Conservation (phyloP, 2,797 vertebrate genomes). For the Acrocephalus scirpaceus region DNA sequence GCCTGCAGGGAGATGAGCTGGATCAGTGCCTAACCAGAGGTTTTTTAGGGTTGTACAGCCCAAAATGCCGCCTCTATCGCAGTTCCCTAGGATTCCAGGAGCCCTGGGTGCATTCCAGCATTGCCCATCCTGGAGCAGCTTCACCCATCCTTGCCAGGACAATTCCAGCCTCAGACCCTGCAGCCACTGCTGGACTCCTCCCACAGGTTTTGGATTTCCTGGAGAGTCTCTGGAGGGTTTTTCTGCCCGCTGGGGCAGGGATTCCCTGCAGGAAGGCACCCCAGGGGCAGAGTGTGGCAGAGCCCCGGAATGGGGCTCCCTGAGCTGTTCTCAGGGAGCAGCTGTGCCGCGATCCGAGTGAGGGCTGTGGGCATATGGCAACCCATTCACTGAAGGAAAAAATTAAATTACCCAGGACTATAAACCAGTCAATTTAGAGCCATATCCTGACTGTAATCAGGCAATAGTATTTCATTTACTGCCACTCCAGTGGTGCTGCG, state of each 20-base stretch:
- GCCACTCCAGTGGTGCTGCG: background rate
- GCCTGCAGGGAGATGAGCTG: background rate
- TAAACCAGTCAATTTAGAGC: conserved; percentile 47
- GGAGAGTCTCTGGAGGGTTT: background rate
- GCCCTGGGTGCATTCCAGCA: background rate
- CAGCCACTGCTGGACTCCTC: fast-evolving
- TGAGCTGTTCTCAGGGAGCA: background rate
- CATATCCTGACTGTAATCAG: conserved; percentile 9
- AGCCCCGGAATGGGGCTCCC: fast-evolving
- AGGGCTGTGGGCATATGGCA: conserved; percentile 32
- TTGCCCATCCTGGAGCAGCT: background rate
- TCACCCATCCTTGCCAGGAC: fast-evolving
- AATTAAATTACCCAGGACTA: conserved; percentile 45
- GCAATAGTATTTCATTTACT: conserved; percentile 17
- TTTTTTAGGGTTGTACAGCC: background rate
- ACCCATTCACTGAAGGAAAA: background rate
- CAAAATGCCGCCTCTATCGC: background rate
- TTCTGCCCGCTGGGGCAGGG: fast-evolving
- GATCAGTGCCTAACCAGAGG: background rate
- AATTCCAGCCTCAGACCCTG: background rate
- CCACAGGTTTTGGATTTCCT: background rate
- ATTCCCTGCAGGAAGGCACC: background rate
- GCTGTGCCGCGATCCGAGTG: background rate
- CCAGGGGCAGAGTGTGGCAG: fast-evolving
- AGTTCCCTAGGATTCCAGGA: background rate